Percentiles rank a stretch among this genome's conserved stretches.
phyloP scores from a whole-genome alignment of 2,797 vertebrate species.

The Varecia variegata region DNA sequence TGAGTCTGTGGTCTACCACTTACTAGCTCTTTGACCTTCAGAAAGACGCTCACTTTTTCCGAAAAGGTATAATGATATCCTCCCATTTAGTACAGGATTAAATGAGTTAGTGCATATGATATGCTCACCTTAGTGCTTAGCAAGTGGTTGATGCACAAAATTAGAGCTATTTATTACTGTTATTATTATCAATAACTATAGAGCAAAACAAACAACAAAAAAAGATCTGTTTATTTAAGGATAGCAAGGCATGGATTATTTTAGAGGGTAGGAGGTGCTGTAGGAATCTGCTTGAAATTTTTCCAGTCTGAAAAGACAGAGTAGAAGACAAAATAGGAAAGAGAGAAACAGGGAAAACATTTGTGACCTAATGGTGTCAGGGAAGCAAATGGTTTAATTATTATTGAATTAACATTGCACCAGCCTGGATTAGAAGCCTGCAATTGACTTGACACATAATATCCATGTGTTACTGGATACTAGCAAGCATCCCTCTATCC shows the following conservation, averaged over 20 bases:
- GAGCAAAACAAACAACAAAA: slow-evolving; percentile 1
- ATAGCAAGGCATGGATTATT: background rate
- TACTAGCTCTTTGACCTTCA: background rate
- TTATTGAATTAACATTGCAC: slow-evolving; percentile 44
- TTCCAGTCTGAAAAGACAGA: background rate
- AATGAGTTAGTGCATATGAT: background rate
- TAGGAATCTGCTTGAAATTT: slow-evolving; percentile 38
- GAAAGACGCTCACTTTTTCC: background rate
- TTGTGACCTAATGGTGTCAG: background rate
- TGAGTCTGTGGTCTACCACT: background rate
- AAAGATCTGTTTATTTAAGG: background rate
- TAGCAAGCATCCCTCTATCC: background rate
- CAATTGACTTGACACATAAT: background rate
- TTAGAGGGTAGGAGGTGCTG: background rate
- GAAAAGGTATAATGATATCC: background rate
- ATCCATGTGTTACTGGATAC: background rate
- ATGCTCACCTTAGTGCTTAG: background rate
- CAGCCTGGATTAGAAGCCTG: background rate
- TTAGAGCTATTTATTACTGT: slow-evolving; percentile 21
- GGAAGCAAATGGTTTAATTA: background rate
- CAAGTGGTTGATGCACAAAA: background rate
- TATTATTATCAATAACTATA: slow-evolving; percentile 51
- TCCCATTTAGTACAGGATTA: background rate
- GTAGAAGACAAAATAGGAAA: background rate
- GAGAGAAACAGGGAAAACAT: background rate